Percentiles rank a stretch among this genome's conserved stretches.
Evolutionary conservation across 1,140 invertebrate genomes (phyloP).

Genomic region (Drosophila guanche): DNA sequence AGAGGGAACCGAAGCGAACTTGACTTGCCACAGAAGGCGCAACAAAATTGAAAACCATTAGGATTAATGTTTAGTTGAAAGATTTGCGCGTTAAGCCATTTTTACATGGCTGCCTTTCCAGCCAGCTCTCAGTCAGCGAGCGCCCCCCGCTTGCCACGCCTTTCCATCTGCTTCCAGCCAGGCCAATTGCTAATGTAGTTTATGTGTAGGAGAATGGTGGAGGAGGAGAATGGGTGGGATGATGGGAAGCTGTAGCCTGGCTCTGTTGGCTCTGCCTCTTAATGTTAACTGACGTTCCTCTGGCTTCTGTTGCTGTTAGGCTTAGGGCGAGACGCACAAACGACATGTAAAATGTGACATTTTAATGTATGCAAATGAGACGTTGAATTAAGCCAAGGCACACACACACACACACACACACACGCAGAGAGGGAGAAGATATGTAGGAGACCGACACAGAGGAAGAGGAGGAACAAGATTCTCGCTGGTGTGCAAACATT

Average conservation of each 20-base stretch:
- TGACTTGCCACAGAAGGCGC: conserved; percentile 74
- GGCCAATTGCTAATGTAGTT: conserved; percentile 79
- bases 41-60: conserved; percentile 80
- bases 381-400: conserved; percentile 75
- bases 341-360: conserved; percentile 82
- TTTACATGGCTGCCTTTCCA: conserved; percentile 70
- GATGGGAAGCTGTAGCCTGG: background rate
- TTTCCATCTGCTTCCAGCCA: conserved; percentile 25
- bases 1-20: conserved; percentile 34
- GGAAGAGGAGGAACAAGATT: background rate
- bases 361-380: conserved; percentile 82
- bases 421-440: conserved; percentile 1
- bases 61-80: conserved; percentile 82
- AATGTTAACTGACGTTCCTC: conserved; percentile 71
- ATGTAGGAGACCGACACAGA: background rate
- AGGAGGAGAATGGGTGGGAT: background rate
- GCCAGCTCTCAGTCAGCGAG: no score
- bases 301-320: conserved; percentile 55
- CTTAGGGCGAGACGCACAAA: conserved; percentile 76
- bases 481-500: conserved; percentile 57
- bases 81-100: conserved; percentile 81
- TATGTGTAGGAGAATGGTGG: conserved; percentile 59
- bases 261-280: conserved; percentile 31
- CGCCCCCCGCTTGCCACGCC: no score
- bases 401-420: conserved; percentile 32